Evolutionary conservation across 2,113 vertebrate genomes (phyloP).

Genomic region (Sigmodon hispidus): DNA sequence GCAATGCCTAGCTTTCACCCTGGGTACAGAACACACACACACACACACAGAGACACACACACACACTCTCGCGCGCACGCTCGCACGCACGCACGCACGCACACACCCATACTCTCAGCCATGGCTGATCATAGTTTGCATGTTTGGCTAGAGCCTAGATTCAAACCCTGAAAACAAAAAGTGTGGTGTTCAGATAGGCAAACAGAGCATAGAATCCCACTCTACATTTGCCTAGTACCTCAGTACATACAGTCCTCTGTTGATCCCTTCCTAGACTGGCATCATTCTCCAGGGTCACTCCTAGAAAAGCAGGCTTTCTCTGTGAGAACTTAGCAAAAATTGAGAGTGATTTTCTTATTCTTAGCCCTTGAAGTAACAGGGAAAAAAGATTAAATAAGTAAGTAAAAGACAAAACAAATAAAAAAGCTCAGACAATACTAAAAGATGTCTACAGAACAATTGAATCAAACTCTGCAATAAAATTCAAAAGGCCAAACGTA

Average conservation of each 20-base stretch:
- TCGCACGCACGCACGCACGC: neutral
- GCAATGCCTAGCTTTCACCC: neutral
- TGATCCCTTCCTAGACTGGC: neutral
- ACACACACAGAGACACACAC: neutral
- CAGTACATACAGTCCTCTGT: neutral
- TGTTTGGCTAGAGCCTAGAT: neutral
- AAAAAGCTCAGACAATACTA: neutral
- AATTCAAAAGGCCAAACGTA: conserved; percentile 21
- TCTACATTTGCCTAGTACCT: neutral
- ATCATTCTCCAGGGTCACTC: neutral
- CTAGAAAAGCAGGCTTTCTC: neutral
- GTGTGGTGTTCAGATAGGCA: neutral
- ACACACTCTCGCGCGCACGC: neutral
- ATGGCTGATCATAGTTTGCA: neutral
- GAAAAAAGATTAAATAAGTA: neutral
- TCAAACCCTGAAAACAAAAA: neutral
- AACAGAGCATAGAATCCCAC: neutral
- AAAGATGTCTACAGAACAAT: conserved; percentile 33
- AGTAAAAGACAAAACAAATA: neutral
- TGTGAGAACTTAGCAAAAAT: neutral
- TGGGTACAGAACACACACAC: neutral
- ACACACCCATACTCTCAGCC: neutral
- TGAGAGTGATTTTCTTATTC: neutral
- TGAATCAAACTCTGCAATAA: conserved; percentile 42
- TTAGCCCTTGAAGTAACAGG: conserved; percentile 11